Evolutionary conservation across 2,113 vertebrate species (phyloP), one percentile per base, ranked within the genome.

Genomic region (Machaerirhynchus nigripectus): DNA sequence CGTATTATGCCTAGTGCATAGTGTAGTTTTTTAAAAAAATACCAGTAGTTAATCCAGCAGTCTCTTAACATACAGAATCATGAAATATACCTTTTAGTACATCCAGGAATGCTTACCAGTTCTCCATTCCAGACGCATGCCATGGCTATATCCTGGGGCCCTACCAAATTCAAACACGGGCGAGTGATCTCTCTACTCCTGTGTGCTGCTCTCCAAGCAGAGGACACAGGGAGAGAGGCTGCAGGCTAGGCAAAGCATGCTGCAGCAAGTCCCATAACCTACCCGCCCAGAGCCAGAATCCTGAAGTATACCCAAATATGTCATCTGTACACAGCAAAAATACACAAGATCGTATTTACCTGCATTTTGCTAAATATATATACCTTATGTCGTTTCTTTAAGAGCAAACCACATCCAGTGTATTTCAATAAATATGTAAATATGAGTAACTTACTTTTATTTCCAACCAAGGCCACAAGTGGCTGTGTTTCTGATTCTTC

Each of bases 401-500:
- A 49, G 6, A 79, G 39, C 47, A 22, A 77, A 56, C 37, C 78
- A 84, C 21, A 84, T 59, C 23, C 42, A 73, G 24, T 70, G 30
- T 52, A 74, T 39, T 88, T 87, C 13, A 83, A 79, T 63, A 84
- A 93, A 49, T 63, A 87, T 18, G 57, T 55, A 73, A 67, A 53
- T 37, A 96, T 40, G 15, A 94, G 59, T 40, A 79, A 99, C 99
- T 99, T 98, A 99, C 99, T 98, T 98, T 99, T 99, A 98, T 99
- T 99, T 96, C 99, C 99, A 93, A 99, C 98, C 97, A 99, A 97
- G 23, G 98, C 98, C 90, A 99, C 88, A n/a, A 99, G 98, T 9
- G 99, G 99, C 93, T 99, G 98, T 88, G 97, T 97, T 89, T 99
- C 99, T 35, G 98, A 98, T 67, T 99, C 99, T 94, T 99, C 99